Evolutionary conservation across 1,140 invertebrate genomes (phyloP), one percentile per base, ranked within the genome.

Genomic region (Habropoda laboriosa): DNA sequence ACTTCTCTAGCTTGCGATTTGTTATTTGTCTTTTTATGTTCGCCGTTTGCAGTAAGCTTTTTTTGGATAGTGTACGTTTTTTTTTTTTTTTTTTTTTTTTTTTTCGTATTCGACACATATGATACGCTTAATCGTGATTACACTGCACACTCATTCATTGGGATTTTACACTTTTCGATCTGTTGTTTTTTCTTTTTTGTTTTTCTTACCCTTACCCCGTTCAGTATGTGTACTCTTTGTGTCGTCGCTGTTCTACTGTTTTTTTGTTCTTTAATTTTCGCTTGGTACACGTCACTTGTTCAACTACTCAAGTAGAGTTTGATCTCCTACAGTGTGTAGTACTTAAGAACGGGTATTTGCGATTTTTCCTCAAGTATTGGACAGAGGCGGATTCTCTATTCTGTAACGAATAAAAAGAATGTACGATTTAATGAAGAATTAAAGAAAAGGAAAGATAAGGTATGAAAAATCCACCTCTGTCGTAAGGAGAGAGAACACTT

Each of bases 1-100:
- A 35, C 27, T 12, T 53, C 18, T 57, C 30, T 42, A 32, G 67
- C 67, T 82, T 82, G 61, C 32, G 16, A 21, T 66, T 83, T 81
- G 16, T n/a, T 40, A 13, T 0, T 13, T 32, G 12, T 12, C 12
- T 12, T 13, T 47, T 47, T 30, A 30, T 61, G 30, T 82, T 80
- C 21, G 51, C 49, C 75, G 49, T 55, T 38, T 45, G 4, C 27
- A 18, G 7, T 38, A 38, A 24, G 21, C 49, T 75, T 70, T 8
- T 68, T 80, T n/a, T n/a, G n/a, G n/a, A n/a, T n/a, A n/a, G n/a
- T n/a, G n/a, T n/a, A n/a, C n/a, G n/a, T n/a, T 7, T 76, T 64
- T 70, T 6, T 16, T 49, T 32, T 0, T 61, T 24, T 21, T 32
- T 13, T n/a, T 13, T 12, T 32, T 8, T 18, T 24, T 61, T 38